phyloP scores from a whole-genome alignment of 2,113 vertebrate genomes.

The Leucoraja erinaceus region DNA sequence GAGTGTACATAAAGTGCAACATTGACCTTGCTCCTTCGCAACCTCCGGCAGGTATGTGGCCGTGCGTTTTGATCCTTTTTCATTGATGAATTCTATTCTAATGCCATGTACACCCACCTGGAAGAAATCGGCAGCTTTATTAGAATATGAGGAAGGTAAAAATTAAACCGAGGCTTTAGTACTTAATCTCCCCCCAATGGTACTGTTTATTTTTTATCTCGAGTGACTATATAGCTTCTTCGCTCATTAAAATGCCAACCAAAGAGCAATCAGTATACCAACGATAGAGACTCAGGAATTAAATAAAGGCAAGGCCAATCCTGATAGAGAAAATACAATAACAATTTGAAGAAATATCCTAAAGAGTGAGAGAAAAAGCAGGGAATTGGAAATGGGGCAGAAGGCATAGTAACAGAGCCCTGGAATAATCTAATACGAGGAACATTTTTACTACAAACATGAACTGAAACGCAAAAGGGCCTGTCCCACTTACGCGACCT shows the following conservation, averaged over 20 bases:
- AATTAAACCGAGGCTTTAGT: not conserved
- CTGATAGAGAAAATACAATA: not conserved
- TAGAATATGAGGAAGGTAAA: constrained; percentile 22
- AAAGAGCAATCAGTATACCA: not conserved
- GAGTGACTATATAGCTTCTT: constrained; percentile 1
- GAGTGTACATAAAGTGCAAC: constrained; percentile 60
- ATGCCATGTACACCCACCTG: constrained; percentile 99
- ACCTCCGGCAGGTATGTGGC: constrained; percentile 99
- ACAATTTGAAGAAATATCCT: not conserved
- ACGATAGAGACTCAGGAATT: not conserved
- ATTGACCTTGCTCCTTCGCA: constrained; percentile 99
- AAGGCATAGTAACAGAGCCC: not conserved
- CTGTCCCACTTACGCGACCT: too few relatives aligned
- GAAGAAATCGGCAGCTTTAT: constrained; percentile 53
- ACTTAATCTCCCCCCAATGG: not conserved
- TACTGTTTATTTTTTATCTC: not conserved
- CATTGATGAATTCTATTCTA: constrained; percentile 99
- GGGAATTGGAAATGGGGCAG: not conserved
- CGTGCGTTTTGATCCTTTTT: constrained; percentile 99
- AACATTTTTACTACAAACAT: not conserved
- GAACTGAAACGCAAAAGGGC: not conserved
- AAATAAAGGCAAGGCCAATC: not conserved
- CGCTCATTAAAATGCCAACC: not conserved
- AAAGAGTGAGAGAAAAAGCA: not conserved
- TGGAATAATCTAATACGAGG: not conserved